Conservation (phyloP, 2,113 vertebrate species). For the Agelaius tricolor region DNA sequence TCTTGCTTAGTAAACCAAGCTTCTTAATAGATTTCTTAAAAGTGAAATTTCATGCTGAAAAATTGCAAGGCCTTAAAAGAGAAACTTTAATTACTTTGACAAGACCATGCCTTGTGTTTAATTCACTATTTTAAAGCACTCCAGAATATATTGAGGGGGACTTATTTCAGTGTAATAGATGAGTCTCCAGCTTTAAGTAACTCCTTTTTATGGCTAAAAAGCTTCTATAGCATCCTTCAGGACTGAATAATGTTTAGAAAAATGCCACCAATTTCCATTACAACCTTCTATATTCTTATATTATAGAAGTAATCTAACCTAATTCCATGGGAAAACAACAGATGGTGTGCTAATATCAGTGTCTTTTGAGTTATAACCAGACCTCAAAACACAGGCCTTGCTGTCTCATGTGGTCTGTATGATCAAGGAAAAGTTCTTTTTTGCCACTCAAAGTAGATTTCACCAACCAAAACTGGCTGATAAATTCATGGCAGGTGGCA, state of each 20-base stretch:
- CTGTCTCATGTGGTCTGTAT: neutral
- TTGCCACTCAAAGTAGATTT: neutral
- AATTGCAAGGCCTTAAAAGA: slow-evolving; percentile 32
- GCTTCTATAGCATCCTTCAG: neutral
- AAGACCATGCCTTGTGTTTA: neutral
- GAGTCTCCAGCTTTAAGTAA: neutral
- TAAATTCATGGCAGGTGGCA: neutral
- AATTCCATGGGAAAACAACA: slow-evolving; percentile 6
- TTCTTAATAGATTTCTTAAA: neutral
- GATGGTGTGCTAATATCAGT: neutral
- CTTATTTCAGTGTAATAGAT: neutral
- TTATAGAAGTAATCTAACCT: neutral
- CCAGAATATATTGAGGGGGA: neutral
- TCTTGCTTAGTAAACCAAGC: slow-evolving; percentile 44
- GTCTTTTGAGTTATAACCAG: neutral
- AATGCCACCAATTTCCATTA: neutral
- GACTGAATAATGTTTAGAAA: neutral
- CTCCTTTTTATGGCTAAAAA: neutral
- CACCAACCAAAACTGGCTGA: neutral
- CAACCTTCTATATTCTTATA: neutral
- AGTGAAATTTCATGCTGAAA: slow-evolving; percentile 40
- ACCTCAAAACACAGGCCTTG: neutral
- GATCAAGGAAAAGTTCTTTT: neutral
- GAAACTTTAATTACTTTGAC: slow-evolving; percentile 7
- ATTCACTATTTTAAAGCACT: neutral